Conservation (phyloP, 2,888 invertebrate species). For the Ctena decussata region DNA sequence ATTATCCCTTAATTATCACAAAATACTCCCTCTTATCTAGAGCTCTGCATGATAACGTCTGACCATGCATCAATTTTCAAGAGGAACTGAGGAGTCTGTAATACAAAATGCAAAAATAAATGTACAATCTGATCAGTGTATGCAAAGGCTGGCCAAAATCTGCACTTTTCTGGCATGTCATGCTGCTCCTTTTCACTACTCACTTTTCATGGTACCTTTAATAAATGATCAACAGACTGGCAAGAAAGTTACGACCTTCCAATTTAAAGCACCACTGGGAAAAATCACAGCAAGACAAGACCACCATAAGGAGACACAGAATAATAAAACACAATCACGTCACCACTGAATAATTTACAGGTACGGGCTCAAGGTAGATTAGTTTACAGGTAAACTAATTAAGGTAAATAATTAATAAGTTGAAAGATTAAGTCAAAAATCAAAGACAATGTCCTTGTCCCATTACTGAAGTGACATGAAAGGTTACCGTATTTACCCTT, state of each 20-base stretch:
- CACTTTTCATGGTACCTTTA: too few relatives aligned
- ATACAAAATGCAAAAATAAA: too few relatives aligned
- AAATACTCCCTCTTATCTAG: too few relatives aligned
- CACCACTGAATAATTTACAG: background rate
- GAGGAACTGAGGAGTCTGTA: too few relatives aligned
- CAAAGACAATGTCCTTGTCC: conserved; percentile 23
- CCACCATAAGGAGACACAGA: background rate
- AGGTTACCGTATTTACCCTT: too few relatives aligned
- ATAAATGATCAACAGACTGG: background rate
- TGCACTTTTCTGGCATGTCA: too few relatives aligned
- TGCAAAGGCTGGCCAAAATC: too few relatives aligned
- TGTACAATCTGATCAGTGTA: too few relatives aligned
- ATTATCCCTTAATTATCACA: too few relatives aligned
- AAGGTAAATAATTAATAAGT: conserved; percentile 58
- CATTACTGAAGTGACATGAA: background rate
- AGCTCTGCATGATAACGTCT: too few relatives aligned
- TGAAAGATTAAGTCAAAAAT: conserved; percentile 48
- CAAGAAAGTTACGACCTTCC: background rate
- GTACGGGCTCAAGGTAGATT: background rate
- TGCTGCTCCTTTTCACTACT: too few relatives aligned
- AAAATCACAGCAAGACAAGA: conserved; percentile 1
- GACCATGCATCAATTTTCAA: too few relatives aligned
- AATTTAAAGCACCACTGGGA: background rate
- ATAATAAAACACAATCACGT: conserved; percentile 2
- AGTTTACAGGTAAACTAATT: conserved; percentile 59